A percentile compares a stretch with the other conserved stretches of the same genome.
phyloP scores from a whole-genome alignment of 2,113 vertebrate genomes.

The Hylia prasina region DNA sequence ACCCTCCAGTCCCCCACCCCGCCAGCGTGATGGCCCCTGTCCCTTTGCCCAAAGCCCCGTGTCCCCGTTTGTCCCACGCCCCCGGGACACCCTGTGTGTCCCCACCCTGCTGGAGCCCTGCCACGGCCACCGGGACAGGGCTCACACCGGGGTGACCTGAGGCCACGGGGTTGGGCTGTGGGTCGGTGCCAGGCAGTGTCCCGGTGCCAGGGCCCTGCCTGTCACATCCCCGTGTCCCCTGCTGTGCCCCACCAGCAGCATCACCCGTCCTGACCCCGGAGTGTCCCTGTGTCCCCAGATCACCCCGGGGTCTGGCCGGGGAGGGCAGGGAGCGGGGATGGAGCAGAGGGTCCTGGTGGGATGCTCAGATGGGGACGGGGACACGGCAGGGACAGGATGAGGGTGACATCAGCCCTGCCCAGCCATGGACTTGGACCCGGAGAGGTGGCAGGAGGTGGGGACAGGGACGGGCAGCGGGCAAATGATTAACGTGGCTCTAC shows the following conservation, averaged over 20 bases:
- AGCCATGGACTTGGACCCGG: neutral
- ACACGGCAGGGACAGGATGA: fast-evolving
- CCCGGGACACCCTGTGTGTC: neutral
- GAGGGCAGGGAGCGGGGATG: neutral
- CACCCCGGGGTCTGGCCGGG: neutral
- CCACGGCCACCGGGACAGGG: neutral
- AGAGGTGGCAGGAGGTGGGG: neutral
- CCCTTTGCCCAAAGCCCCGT: neutral
- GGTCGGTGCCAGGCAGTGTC: neutral
- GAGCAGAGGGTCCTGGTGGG: neutral
- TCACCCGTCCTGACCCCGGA: neutral
- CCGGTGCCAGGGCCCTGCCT: fast-evolving
- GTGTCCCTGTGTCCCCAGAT: neutral
- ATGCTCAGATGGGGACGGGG: neutral
- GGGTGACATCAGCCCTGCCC: neutral
- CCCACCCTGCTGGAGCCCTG: neutral
- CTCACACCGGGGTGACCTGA: neutral
- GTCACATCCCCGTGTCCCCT: neutral
- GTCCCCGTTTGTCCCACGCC: neutral
- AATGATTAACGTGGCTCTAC: neutral
- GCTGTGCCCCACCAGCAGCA: neutral
- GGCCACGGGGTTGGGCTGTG: neutral
- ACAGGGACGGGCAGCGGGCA: neutral
- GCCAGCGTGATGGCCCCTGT: neutral
- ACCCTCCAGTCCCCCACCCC: neutral